Percentiles rank a stretch among this genome's conserved stretches.
phyloP scores from a whole-genome alignment of 2,797 vertebrate genomes.

The Fundulus diaphanus region DNA sequence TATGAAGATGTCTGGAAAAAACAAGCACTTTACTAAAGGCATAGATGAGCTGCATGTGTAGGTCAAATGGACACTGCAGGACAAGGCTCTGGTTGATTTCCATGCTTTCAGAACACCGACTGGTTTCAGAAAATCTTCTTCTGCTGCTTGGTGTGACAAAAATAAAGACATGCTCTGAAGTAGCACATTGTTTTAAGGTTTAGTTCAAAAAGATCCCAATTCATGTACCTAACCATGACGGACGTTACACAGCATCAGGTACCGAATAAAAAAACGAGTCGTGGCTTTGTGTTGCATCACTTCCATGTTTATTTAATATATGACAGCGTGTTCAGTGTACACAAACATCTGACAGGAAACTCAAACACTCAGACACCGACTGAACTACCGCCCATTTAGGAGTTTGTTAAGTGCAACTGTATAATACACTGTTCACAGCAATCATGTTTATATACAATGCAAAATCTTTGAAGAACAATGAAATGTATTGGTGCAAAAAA shows the following conservation, averaged over 20 bases:
- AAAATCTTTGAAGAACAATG: constrained; percentile 67
- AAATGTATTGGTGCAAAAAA: constrained; percentile 64
- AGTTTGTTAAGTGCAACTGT: constrained; percentile 77
- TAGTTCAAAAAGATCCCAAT: not conserved
- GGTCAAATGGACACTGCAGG: not conserved
- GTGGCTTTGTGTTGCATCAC: constrained; percentile 82
- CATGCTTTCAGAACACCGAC: no score
- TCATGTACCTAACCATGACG: not conserved
- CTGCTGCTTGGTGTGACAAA: not conserved
- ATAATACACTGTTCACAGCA: constrained; percentile 86
- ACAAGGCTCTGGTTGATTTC: no score
- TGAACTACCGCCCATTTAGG: constrained; percentile 82
- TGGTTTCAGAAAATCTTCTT: no score
- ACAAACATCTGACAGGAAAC: constrained; percentile 86
- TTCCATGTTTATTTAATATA: constrained; percentile 95
- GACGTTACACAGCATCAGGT: not conserved
- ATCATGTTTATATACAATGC: constrained; percentile 90
- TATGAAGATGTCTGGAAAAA: not conserved
- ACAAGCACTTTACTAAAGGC: not conserved
- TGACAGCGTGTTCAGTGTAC: constrained; percentile 89
- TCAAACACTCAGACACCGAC: constrained; percentile 85
- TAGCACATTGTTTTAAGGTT: not conserved
- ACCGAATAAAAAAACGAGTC: constrained; percentile 14
- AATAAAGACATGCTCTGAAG: not conserved
- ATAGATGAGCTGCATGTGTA: not conserved